Percentiles rank a stretch among this genome's conserved stretches.
Evolutionary conservation across 2,797 vertebrate genomes (phyloP).

Genomic region (Hipposideros larvatus): DNA sequence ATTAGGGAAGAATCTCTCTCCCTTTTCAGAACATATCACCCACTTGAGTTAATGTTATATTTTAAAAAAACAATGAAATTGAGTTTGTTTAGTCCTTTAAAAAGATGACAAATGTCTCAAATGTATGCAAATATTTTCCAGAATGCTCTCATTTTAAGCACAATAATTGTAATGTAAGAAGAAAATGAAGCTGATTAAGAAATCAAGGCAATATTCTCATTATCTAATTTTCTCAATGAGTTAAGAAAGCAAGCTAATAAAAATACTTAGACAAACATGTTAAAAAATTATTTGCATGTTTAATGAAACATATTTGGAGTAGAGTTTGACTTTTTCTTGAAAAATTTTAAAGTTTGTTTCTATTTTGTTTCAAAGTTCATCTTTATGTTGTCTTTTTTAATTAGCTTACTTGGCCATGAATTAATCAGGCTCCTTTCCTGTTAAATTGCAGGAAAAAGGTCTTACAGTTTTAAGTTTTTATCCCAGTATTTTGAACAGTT

Average conservation of each 20-base stretch:
- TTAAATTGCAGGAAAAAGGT: neutral
- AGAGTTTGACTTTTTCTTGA: conserved; percentile 8
- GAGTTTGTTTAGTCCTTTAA: neutral
- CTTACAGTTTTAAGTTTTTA: neutral
- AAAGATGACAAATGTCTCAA: conserved; percentile 4
- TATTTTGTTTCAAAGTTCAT: conserved; percentile 50
- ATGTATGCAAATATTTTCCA: conserved; percentile 1
- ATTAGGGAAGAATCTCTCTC: conserved; percentile 15
- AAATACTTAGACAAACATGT: neutral
- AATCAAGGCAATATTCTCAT: neutral
- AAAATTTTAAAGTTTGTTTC: conserved; percentile 26
- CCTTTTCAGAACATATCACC: neutral
- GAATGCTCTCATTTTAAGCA: conserved; percentile 19
- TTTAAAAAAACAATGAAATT: neutral
- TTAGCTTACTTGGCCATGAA: neutral
- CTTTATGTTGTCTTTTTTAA: neutral
- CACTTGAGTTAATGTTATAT: conserved; percentile 2
- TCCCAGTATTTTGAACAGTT: neutral
- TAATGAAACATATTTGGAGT: neutral
- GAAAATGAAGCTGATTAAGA: conserved; percentile 28
- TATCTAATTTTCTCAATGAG: neutral
- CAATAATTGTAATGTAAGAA: conserved; percentile 32
- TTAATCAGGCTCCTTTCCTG: conserved; percentile 7
- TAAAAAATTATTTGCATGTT: neutral
- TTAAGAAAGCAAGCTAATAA: conserved; percentile 33